Evolutionary conservation across 2,888 invertebrate species (phyloP), one percentile per base, ranked within the genome.

Genomic region (Oscheius sp.): DNA sequence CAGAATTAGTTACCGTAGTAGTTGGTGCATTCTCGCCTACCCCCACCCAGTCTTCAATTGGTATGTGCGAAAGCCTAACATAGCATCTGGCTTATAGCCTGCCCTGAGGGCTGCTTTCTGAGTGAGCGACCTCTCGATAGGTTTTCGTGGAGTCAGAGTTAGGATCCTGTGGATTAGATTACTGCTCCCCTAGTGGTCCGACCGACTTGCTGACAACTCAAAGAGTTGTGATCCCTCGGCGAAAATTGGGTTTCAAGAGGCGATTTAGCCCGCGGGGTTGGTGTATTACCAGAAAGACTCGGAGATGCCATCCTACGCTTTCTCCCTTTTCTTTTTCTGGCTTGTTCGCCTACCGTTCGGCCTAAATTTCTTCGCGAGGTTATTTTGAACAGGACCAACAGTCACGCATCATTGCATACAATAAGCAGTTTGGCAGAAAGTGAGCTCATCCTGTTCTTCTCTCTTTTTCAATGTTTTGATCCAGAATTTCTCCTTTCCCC

Each of bases 191-290:
- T 66, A 65, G 57, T 73, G 73, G 65, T 73, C 65, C 63, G 73
- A 29, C 65, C 32, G 53, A 35, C 42, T 59, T 72, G 60, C 72
- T 66, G 57, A 57, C 63, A 73, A 65, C 57, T 73, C 73, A 73
- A 73, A 73, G 73, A 73, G 73, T 73, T 73, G 73, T 73, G 73
- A 73, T 71, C 66, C 73, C 37, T 58, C 37, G n/a, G 42, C 55
- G 74, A 75, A 82, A 82, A 82, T 82, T 82, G 82, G 82, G 82
- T 82, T 82, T 82, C 79, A 82, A 82, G 82, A 79, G 82, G 78
- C 72, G 72, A 70, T 68, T 68, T 68, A 68, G 68, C 68, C 68
- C 53, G 53, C 68, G 68, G 55, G 68, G 68, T 68, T 68, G 68
- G 68, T 68, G 68, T 68, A 68, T 68, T 68, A 68, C 68, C 68